phyloP scores from a whole-genome alignment of 2,113 vertebrate species.

The Tachysurus vachellii region DNA sequence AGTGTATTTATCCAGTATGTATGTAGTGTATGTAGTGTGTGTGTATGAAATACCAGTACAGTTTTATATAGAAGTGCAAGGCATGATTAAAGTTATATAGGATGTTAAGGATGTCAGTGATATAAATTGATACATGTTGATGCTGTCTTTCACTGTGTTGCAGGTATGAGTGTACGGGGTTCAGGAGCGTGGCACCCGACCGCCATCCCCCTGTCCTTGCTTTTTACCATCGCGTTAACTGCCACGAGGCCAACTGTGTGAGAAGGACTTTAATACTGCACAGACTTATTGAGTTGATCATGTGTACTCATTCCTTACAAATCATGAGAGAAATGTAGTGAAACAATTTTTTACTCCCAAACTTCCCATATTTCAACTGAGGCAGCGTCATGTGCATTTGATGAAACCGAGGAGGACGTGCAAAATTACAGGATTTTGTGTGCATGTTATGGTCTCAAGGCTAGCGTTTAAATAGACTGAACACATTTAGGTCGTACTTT shows the following conservation, averaged over 20 bases:
- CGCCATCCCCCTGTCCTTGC: constrained; percentile 65
- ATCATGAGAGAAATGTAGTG: constrained; percentile 13
- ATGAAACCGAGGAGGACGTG: constrained; percentile 26
- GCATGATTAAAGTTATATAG: background rate
- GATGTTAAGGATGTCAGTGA: background rate
- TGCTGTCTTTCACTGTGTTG: constrained; percentile 43
- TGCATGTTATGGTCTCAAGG: constrained; percentile 45
- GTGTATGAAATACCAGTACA: background rate
- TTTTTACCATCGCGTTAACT: constrained; percentile 69
- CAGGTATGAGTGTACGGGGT: constrained; percentile 89
- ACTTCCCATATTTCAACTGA: constrained; percentile 31
- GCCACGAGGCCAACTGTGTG: constrained; percentile 70
- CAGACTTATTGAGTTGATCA: constrained; percentile 54
- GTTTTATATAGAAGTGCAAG: background rate
- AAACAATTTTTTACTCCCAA: constrained; percentile 23
- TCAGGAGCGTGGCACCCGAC: constrained; percentile 71
- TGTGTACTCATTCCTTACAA: constrained; percentile 39
- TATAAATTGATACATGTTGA: background rate
- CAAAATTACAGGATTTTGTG: constrained; percentile 32
- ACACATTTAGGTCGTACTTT: constrained; percentile 4
- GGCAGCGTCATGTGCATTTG: background rate
- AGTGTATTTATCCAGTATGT: background rate
- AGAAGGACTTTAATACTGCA: constrained; percentile 56
- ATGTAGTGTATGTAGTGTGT: background rate
- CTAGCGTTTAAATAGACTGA: constrained; percentile 30